A percentile compares a stretch with the other conserved stretches of the same genome.
Evolutionary conservation across 2,113 vertebrate species (phyloP).

Genomic region (Dascyllus trimaculatus): DNA sequence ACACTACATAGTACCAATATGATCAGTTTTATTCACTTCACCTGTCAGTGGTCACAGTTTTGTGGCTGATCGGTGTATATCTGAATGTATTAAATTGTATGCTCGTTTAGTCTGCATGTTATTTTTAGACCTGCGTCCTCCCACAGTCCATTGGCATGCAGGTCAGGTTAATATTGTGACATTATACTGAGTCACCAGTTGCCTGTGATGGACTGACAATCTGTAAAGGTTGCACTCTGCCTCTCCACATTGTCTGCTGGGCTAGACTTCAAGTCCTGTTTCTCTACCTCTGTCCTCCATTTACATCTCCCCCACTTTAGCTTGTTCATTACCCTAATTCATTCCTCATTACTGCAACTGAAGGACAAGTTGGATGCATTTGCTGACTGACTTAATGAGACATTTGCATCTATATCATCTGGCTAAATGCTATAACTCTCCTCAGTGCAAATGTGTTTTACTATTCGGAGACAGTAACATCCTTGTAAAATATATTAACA

Average conservation of each 20-base stretch:
- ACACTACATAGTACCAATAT: too few species aligned
- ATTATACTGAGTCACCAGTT: not conserved
- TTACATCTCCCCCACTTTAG: not conserved
- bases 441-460: not conserved
- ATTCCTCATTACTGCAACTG: conserved; percentile 4
- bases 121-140: not conserved
- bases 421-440: not conserved
- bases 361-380: conserved; percentile 4
- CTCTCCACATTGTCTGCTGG: too few species aligned
- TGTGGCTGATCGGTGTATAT: too few species aligned
- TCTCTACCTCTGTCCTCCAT: too few species aligned
- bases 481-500: not conserved
- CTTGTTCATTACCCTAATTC: not conserved
- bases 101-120: not conserved
- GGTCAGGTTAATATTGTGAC: not conserved
- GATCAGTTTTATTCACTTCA: too few species aligned
- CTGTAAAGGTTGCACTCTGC: too few species aligned
- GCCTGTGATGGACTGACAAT: too few species aligned
- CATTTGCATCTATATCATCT: not conserved
- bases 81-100: too few species aligned
- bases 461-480: not conserved
- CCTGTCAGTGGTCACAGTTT: too few species aligned
- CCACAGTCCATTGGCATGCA: not conserved
- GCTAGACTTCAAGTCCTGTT: too few species aligned
- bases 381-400: not conserved